Evolutionary conservation across 2,797 vertebrate genomes (phyloP), one percentile per base, ranked within the genome.

Genomic region (Hipposideros larvatus): DNA sequence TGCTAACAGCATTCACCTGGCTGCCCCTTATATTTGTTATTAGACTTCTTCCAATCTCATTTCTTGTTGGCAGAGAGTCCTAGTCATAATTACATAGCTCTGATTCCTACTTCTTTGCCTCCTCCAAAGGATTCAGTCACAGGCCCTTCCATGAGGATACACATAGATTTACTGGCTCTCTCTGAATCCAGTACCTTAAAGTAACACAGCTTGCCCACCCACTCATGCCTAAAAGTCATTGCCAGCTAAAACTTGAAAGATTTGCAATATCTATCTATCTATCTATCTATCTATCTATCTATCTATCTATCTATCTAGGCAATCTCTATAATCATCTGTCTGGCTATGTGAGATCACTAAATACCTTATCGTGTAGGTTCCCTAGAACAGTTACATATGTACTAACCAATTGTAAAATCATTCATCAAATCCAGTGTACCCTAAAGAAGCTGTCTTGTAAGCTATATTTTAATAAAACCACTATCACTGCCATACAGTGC

Each of bases 11-110:
- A 65, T 57, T 37, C 65, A 85, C 6, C 55, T 77, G 51, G 51
- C 1, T 34, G 41, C 43, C 88, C 15, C 46, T 74, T 77, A 65
- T 22, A 31, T 22, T 51, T 51, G 48, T 51, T 78, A 68, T 24
- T 57, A 73, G 41, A 79, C 11, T 89, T 77, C 48, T 82, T 82
- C 41, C 61, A 82, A 70, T 26, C 26, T 73, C 13, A 21, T 86
- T 95, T 94, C 51, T 94, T 31, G 5, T 37, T 96, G 83, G 51
- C 73, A 86, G 7, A 14, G 9, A 96, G 37, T 78, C 41, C 24
- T 89, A 63, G 43, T 43, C 19, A 46, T 77, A 90, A 80, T 87
- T 80, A 7, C 11, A 61, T n/a, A 24, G 31, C 11, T 91, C 63
- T 41, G n/a, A 73, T 82, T n/a, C 43, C 22, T 78, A 9, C 28